Percentiles rank a stretch among this genome's conserved stretches.
These are phyloP conservation scores for Scotopteryx bipunctaria DNA, from an alignment of 2,888 invertebrate species.

Conservation along the genomic window DNA sequence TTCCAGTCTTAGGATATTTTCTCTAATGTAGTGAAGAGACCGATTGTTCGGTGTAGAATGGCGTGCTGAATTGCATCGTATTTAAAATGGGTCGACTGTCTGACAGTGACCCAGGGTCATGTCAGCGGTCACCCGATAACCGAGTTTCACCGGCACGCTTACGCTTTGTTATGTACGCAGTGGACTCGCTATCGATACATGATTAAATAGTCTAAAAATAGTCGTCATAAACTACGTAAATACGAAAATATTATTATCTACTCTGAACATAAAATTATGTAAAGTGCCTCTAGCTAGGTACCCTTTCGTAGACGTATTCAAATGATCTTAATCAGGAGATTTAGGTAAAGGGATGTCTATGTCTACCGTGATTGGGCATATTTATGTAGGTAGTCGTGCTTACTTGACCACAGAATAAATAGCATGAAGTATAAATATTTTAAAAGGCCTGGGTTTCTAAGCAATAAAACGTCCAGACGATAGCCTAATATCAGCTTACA, in stretches of 20 bases:
- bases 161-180: conserved; percentile 10
- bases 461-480: too few species aligned
- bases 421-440: too few species aligned
- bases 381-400: too few species aligned
- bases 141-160: conserved; percentile 22
- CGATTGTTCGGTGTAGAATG: conserved; percentile 11
- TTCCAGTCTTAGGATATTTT: not conserved
- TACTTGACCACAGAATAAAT: too few species aligned
- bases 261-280: too few species aligned
- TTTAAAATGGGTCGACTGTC: conserved; percentile 15
- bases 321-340: too few species aligned
- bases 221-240: not conserved
- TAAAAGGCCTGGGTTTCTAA: too few species aligned
- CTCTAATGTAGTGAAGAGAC: not conserved
- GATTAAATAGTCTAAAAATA: conserved; percentile 18
- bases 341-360: too few species aligned
- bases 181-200: conserved; percentile 13
- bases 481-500: too few species aligned
- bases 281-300: too few species aligned
- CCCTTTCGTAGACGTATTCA: too few species aligned
- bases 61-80: not conserved
- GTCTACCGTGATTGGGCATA: too few species aligned
- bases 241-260: not conserved
- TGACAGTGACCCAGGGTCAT: conserved; percentile 40
- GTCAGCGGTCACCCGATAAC: conserved; percentile 26